Evolutionary conservation across 2,113 vertebrate species (phyloP).

Genomic region (Seriola quinqueradiata): DNA sequence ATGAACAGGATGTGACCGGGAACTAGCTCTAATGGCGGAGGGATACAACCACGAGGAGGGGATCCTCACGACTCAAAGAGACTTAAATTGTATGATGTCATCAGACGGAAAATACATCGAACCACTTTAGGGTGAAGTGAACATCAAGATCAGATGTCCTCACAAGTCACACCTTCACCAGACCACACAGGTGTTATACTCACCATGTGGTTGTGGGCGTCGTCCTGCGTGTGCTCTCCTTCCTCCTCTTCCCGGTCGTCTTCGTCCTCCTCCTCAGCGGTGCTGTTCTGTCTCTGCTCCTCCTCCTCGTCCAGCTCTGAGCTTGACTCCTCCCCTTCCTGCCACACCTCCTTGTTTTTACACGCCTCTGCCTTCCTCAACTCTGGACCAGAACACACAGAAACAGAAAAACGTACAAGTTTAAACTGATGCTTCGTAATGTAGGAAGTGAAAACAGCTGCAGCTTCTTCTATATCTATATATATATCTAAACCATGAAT

Average conservation of each 20-base stretch:
- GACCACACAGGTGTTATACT: conserved; percentile 17
- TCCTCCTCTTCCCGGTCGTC: conserved; percentile 39
- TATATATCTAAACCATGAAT: no score
- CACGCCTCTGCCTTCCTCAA: conserved; percentile 56
- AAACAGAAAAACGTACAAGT: neutral
- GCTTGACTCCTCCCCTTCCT: conserved; percentile 57
- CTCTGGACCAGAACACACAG: conserved; percentile 27
- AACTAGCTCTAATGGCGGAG: no score
- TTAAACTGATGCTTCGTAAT: neutral
- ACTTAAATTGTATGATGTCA: no score
- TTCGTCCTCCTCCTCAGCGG: conserved; percentile 54
- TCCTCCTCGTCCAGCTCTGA: conserved; percentile 65
- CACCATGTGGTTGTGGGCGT: conserved; percentile 51
- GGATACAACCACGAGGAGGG: no score
- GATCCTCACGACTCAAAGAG: no score
- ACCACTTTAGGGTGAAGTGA: no score
- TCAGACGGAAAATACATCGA: no score
- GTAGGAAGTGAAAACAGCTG: neutral
- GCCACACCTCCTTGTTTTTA: conserved; percentile 60
- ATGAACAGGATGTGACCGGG: no score
- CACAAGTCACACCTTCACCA: no score
- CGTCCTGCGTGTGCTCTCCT: conserved; percentile 57
- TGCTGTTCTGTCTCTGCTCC: conserved; percentile 58
- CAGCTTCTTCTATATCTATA: no score
- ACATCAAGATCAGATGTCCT: no score